Percentiles rank a stretch among this genome's conserved stretches.
These are phyloP conservation scores for Dynastes maya DNA, from an alignment of 2,888 invertebrate species.

Conservation along the genomic window DNA sequence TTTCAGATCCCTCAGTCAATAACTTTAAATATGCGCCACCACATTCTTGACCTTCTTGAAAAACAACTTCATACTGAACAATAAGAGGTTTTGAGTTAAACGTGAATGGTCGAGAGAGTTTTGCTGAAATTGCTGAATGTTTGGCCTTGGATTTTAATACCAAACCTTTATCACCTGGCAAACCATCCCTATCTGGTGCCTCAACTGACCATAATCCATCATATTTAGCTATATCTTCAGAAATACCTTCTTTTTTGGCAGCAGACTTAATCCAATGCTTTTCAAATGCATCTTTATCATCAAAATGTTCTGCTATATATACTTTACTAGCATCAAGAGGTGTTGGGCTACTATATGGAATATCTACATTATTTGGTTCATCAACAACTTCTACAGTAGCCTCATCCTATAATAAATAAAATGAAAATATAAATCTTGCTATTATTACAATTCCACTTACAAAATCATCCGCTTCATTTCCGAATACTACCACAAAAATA, in stretches of 20 bases:
- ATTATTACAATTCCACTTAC: constrained; percentile 55
- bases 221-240: constrained; percentile 94
- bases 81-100: constrained; percentile 89
- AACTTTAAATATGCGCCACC: constrained; percentile 98
- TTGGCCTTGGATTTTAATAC: constrained; percentile 95
- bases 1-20: constrained; percentile 80
- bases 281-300: constrained; percentile 80
- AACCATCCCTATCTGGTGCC: constrained; percentile 82
- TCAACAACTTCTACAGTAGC: constrained; percentile 64
- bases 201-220: constrained; percentile 90
- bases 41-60: constrained; percentile 97
- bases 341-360: constrained; percentile 82
- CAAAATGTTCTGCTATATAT: constrained; percentile 91
- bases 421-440: not conserved
- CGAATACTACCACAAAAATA: constrained; percentile 48
- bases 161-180: constrained; percentile 87
- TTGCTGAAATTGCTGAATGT: constrained; percentile 93
- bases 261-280: constrained; percentile 90
- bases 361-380: constrained; percentile 68
- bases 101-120: constrained; percentile 84
- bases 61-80: constrained; percentile 90
- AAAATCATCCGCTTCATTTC: constrained; percentile 58
- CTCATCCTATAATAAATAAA: constrained; percentile 60
- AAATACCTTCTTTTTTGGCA: constrained; percentile 90
- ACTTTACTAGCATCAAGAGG: constrained; percentile 75